A percentile compares a stretch with the other conserved stretches of the same genome.
These are phyloP conservation scores for Drosophila dunni DNA, from an alignment of 1,140 invertebrate genomes.

Conservation along the genomic window DNA sequence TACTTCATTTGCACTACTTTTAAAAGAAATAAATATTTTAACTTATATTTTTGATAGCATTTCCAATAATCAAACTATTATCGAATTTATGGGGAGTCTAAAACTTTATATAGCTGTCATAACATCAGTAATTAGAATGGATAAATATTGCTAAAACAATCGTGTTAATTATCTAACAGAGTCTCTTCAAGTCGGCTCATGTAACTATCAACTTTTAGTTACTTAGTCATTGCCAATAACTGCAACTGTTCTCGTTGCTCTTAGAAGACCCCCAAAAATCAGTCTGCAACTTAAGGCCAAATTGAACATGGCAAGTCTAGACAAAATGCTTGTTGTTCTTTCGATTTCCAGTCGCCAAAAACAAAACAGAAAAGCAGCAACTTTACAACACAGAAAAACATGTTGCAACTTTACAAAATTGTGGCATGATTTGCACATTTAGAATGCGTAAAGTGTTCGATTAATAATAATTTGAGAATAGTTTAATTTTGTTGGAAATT, in stretches of 20 bases:
- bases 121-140: no score
- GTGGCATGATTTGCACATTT: slow-evolving; percentile 67
- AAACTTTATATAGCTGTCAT: no score
- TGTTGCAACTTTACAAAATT: slow-evolving; percentile 27
- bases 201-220: not conserved
- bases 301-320: slow-evolving; percentile 66
- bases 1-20: not conserved
- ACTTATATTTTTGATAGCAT: no score
- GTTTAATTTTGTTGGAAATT: slow-evolving; percentile 60
- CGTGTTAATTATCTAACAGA: no score
- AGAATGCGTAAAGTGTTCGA: slow-evolving; percentile 65
- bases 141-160: not conserved
- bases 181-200: no score
- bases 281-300: slow-evolving; percentile 56
- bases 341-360: slow-evolving; percentile 44
- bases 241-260: not conserved
- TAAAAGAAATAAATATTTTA: no score
- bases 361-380: slow-evolving; percentile 23
- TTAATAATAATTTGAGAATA: slow-evolving; percentile 61
- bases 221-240: not conserved
- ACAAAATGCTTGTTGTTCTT: slow-evolving; percentile 72
- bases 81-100: no score
- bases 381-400: slow-evolving; percentile 12
- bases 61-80: no score
- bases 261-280: slow-evolving; percentile 26